phyloP scores from a whole-genome alignment of 2,113 vertebrate genomes.

The Henicopernis longicauda region DNA sequence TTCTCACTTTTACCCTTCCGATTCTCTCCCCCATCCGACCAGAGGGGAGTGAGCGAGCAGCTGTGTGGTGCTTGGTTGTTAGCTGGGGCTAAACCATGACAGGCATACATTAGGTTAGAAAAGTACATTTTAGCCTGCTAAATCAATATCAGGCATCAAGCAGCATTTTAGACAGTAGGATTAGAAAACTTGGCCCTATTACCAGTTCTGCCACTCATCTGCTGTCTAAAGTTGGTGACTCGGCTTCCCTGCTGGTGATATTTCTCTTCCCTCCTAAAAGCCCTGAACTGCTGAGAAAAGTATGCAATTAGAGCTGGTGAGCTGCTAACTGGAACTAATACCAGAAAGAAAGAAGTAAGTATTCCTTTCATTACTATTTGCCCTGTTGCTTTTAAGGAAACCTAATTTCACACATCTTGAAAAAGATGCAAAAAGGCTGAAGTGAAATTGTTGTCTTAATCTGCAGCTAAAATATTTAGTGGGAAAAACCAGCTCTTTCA shows the following conservation, averaged over 20 bases:
- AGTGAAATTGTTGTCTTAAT: not conserved
- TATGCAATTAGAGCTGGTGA: not conserved
- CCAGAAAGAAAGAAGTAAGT: not conserved
- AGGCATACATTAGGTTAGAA: not conserved
- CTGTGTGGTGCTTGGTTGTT: no score
- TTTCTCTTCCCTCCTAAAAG: not conserved
- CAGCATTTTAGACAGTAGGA: not conserved
- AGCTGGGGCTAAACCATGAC: no score
- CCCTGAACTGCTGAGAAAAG: not conserved
- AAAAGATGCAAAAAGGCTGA: not conserved
- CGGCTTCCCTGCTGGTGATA: not conserved
- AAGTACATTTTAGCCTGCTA: not conserved
- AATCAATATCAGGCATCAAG: not conserved
- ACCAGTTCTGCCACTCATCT: not conserved
- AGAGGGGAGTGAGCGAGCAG: no score
- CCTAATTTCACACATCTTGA: not conserved
- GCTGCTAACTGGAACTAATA: not conserved
- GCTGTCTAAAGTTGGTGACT: not conserved
- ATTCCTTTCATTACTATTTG: not conserved
- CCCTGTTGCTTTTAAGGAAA: not conserved
- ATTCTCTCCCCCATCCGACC: no score
- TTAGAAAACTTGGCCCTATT: not conserved
- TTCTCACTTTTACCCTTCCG: no score
- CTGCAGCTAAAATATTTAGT: not conserved
- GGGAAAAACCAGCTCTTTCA: not conserved